Base-by-base conservation (phyloP, 30 jellyfish, hydroid and myxozoan genomes). In the Cassiopea xamachana region DNA sequence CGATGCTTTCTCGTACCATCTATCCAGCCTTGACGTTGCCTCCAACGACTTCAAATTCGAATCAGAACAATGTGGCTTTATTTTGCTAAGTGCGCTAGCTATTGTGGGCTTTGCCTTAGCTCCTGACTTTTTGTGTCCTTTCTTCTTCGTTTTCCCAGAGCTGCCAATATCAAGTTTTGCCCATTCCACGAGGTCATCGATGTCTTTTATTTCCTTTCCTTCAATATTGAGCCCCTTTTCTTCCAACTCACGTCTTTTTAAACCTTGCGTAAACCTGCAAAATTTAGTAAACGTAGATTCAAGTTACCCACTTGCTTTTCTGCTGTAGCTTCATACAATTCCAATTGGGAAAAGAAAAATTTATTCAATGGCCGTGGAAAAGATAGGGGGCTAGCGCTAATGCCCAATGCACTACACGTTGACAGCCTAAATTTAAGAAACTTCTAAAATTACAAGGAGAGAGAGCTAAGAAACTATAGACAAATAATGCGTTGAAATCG, bases 1-100 rank as follows among this genome's bases (percentile, higher is more conserved):
- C 12, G 90, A 10, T 1, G 95, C 95, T 49, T 72, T 70, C 76
- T 88, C 90, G 70, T 88, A 88, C 95, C 95, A 88, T 71, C 77
- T 73, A 61, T 79, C 83, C 49, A 88, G 71, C 44, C 95, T 69
- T 17, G 86, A 78, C 15, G 89, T 69, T 16, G 79, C 87, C 4
- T 88, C 91, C 7, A 73, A 27, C 19, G 89, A 78, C 49, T 88
- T 50, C 77, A 88, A n/a, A 73, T 79, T 88, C 49, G 90, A 88
- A 50, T 88, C 95, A 0, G 90, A 79, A 47, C 64, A 71, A 27
- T 78, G 44, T 13, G 83, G 90, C 81, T 73, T 71, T 1, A 88
- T 43, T 51, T 19, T 16, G 15, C 68, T 51, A 1, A 49, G 77
- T 39, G 95, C 55, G 15, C 55, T 39, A 2, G 68, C 84, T 7